phyloP scores from a whole-genome alignment of 2,888 invertebrate species.

The Netelia fuscicornis region DNA sequence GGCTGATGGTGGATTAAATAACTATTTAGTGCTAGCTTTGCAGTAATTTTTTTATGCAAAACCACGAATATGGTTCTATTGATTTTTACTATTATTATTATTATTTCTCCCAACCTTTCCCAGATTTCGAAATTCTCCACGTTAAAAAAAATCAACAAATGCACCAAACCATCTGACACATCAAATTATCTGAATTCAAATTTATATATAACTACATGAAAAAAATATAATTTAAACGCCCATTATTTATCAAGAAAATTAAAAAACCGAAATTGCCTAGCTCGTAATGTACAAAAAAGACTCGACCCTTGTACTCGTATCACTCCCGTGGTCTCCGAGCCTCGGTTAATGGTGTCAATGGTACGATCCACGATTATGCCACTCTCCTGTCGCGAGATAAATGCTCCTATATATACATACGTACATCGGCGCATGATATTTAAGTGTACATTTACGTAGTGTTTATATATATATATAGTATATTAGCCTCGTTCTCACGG shows the following conservation, averaged over 20 bases:
- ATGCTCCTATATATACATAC: conserved; percentile 32
- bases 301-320: neutral
- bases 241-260: neutral
- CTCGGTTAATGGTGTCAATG: neutral
- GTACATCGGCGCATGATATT: conserved; percentile 40
- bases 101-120: too few relatives aligned
- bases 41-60: too few relatives aligned
- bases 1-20: too few relatives aligned
- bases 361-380: conserved; percentile 55
- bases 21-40: too few relatives aligned
- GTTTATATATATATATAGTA: conserved; percentile 9
- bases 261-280: neutral
- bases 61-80: too few relatives aligned
- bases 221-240: too few relatives aligned
- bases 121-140: too few relatives aligned
- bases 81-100: too few relatives aligned
- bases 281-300: neutral
- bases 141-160: too few relatives aligned
- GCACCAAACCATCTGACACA: too few relatives aligned
- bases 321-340: neutral
- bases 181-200: too few relatives aligned
- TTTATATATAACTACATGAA: too few relatives aligned
- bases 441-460: conserved; percentile 37
- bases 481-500: conserved; percentile 48
- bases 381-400: conserved; percentile 63